A percentile compares a stretch with the other conserved stretches of the same genome.
Evolutionary conservation across 35 echinoderm and acorn worm genomes (phyloP).

Genomic region (Stichopus chloronotus): DNA sequence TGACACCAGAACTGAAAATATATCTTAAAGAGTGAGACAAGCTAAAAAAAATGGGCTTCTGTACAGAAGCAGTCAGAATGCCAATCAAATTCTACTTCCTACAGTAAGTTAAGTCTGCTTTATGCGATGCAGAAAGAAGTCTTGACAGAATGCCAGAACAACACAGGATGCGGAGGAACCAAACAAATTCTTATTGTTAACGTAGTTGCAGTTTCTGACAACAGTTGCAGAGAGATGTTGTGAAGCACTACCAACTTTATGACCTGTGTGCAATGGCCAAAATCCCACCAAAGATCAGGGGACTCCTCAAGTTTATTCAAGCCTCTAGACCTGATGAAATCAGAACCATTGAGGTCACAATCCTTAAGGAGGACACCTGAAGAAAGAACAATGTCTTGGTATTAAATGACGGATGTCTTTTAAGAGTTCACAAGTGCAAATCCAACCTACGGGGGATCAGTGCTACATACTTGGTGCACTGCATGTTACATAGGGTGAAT

Average conservation of each 20-base stretch:
- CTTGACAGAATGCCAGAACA: conserved; percentile 7
- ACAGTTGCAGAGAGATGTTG: conserved; percentile 21
- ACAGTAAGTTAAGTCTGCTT: too few relatives aligned
- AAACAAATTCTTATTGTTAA: conserved; percentile 49
- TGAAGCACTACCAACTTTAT: conserved; percentile 10
- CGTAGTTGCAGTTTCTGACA: conserved; percentile 47
- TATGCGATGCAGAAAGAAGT: too few relatives aligned
- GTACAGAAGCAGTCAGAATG: background rate
- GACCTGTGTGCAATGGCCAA: conserved; percentile 48
- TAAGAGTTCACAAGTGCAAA: conserved; percentile 36
- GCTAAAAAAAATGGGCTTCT: background rate
- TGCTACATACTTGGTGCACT: too few relatives aligned
- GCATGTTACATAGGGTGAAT: too few relatives aligned
- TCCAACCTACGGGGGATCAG: too few relatives aligned
- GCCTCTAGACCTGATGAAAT: conserved; percentile 31
- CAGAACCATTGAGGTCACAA: conserved; percentile 20
- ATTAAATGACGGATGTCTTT: too few relatives aligned
- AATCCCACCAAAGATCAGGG: background rate
- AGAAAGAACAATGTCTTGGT: conserved; percentile 40
- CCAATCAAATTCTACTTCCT: conserved; percentile 35
- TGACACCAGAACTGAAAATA: background rate
- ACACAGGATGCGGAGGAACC: conserved; percentile 32
- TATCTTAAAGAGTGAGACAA: background rate
- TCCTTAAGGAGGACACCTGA: background rate
- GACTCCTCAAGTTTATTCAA: conserved; percentile 12